A percentile compares a stretch with the other conserved stretches of the same genome.
phyloP scores from a whole-genome alignment of 2,888 invertebrate genomes.

The Microplitis manilae region DNA sequence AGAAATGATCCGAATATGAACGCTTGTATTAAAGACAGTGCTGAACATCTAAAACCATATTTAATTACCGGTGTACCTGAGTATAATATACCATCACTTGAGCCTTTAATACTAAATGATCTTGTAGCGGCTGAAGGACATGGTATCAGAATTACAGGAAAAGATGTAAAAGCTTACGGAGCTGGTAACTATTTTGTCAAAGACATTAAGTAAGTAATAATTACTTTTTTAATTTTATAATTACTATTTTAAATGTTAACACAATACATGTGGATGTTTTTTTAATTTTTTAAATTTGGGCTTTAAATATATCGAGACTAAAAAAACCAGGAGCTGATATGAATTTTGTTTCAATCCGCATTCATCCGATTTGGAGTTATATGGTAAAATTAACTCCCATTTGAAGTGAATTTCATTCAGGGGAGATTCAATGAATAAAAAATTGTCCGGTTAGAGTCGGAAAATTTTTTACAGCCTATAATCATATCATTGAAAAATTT shows the following conservation, averaged over 20 bases:
- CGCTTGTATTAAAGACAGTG: slow-evolving; percentile 75
- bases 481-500: too few relatives aligned
- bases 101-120: slow-evolving; percentile 78
- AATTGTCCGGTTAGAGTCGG: too few relatives aligned
- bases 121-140: slow-evolving; percentile 74
- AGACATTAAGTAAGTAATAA: slow-evolving; percentile 73
- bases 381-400: not conserved
- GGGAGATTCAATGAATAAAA: too few relatives aligned
- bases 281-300: too few relatives aligned
- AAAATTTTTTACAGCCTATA: too few relatives aligned
- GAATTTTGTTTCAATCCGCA: not conserved
- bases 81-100: slow-evolving; percentile 79
- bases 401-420: not conserved
- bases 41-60: slow-evolving; percentile 77
- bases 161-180: slow-evolving; percentile 77
- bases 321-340: too few relatives aligned
- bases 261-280: too few relatives aligned
- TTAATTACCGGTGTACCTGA: slow-evolving; percentile 77
- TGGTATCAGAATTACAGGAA: slow-evolving; percentile 75
- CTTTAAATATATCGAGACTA: too few relatives aligned
- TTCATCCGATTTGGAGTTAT: not conserved
- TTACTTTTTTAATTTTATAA: not conserved
- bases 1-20: slow-evolving; percentile 75
- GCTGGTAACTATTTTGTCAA: slow-evolving; percentile 78
- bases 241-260: not conserved